Evolutionary conservation across 2,113 vertebrate species (phyloP).

Genomic region (Kryptolebias marmoratus): DNA sequence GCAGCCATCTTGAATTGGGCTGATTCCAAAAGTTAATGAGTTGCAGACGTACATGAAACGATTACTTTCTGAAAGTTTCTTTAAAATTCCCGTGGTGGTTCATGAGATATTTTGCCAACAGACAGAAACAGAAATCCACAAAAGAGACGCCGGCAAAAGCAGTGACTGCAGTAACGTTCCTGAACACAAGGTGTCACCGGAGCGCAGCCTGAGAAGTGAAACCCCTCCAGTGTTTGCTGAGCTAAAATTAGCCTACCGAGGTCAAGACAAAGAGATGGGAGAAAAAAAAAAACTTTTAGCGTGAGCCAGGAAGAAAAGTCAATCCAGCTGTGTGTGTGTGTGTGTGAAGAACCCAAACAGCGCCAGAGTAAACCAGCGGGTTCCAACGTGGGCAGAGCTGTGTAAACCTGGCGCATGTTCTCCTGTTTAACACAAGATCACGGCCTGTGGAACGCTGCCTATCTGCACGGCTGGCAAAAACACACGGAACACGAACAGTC

Average conservation of each 20-base stretch:
- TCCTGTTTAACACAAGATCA: constrained; percentile 13
- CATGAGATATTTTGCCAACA: no score
- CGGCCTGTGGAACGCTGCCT: constrained; percentile 41
- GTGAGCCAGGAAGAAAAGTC: constrained; percentile 32
- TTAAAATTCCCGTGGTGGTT: no score
- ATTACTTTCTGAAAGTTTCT: no score
- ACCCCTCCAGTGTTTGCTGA: not conserved
- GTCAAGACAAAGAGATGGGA: not conserved
- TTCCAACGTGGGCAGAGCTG: constrained; percentile 10
- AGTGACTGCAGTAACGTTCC: not conserved
- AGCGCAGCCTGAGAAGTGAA: not conserved
- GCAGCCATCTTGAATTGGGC: no score
- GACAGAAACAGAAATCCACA: no score
- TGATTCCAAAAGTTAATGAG: no score
- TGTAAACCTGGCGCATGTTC: constrained; percentile 1
- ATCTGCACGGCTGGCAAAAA: constrained; percentile 25
- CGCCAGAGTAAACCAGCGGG: constrained; percentile 46
- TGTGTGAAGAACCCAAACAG: constrained; percentile 15
- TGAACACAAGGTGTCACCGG: constrained; percentile 65
- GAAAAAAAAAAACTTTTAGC: not conserved
- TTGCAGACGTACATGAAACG: no score
- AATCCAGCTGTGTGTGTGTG: constrained; percentile 56
- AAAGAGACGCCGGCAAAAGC: no score
- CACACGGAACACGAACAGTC: constrained; percentile 66
- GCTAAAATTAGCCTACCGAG: constrained; percentile 27